Evolutionary conservation across 2,113 vertebrate genomes (phyloP), one percentile per base, ranked within the genome.

Genomic region (Montifringilla adamsi): DNA sequence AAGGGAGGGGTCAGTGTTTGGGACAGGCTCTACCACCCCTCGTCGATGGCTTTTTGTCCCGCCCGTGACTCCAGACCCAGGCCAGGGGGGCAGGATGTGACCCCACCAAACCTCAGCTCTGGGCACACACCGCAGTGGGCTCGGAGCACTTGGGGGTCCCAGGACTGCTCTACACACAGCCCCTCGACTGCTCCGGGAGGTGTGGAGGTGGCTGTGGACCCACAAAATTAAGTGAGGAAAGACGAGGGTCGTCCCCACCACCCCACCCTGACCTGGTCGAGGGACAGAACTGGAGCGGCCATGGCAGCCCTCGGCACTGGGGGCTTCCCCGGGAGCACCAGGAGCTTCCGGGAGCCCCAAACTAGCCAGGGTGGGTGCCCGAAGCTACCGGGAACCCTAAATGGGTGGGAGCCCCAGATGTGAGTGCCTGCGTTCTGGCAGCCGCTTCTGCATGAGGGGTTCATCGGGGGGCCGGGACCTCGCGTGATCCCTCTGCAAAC

Each of bases 191-290:
- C 35, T 39, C 64, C 31, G 2, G 31, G 50, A 30, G 26, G 4
- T 10, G 58, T 8, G 41, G 7, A n/a, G 49, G 63, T 4, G 18
- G 23, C 0, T 0, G 12, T 1, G 49, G 46, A 6, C 15, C n/a
- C 63, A 17, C 0, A 30, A 31, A 89, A 39, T 1, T 1, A 18
- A 33, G 18, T 0, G 4, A 27, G 28, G n/a, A 30, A 15, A 31
- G 47, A 27, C 15, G 7, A 50, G 35, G 15, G 5, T 39, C 3
- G 7, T 44, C 9, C 49, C 72, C 3, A 18, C 15, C 62, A 14
- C 22, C 27, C n/a, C 10, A 0, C 46, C 7, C 0, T 16, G 28
- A 41, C 30, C 24, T 3, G 10, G 4, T 7, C 37, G 15, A 9
- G 30, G 56, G 50, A 17, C 19, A 46, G 6, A 56, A 5, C 19